These are phyloP conservation scores for Drosophila macrothrix DNA, from an alignment of 2,888 invertebrate genomes.

Conservation along the genomic window DNA sequence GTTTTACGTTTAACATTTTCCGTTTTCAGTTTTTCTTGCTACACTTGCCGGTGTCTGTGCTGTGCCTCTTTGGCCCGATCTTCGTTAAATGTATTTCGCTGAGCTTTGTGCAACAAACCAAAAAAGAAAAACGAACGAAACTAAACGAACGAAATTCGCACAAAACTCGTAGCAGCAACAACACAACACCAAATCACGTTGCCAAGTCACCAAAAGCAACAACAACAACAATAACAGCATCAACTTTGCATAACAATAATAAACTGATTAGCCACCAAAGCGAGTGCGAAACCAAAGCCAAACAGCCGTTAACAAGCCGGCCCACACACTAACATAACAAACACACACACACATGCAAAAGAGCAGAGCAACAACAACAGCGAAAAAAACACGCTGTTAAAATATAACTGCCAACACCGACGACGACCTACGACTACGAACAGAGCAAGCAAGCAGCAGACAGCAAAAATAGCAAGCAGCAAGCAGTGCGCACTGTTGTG, in stretches of 20 bases:
- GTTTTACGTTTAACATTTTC: slow-evolving; percentile 39
- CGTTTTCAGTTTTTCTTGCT: slow-evolving; percentile 14
- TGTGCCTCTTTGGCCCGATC: slow-evolving; percentile 43
- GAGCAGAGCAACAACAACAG: slow-evolving; percentile 2
- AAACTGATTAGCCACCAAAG: slow-evolving; percentile 51
- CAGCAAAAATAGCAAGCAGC: not conserved
- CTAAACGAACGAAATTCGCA: not conserved
- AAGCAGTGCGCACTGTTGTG: not conserved
- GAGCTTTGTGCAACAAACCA: not conserved
- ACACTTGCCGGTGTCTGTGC: slow-evolving; percentile 13
- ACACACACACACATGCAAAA: slow-evolving; percentile 3
- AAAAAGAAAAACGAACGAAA: not conserved
- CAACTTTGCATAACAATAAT: slow-evolving; percentile 10
- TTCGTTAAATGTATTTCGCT: slow-evolving; percentile 15
- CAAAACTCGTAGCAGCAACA: not conserved
- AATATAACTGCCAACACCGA: slow-evolving; percentile 42
- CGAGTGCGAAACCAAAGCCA: slow-evolving; percentile 44
- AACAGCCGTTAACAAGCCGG: slow-evolving; percentile 62
- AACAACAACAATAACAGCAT: slow-evolving; percentile 3
- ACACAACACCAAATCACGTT: slow-evolving; percentile 16
- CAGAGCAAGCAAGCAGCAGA: slow-evolving; percentile 23
- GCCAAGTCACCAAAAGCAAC: slow-evolving; percentile 24
- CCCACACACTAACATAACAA: not conserved
- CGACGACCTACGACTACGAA: slow-evolving; percentile 50
- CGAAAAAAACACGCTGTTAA: slow-evolving; percentile 42